A percentile compares a stretch with the other conserved stretches of the same genome.
phyloP scores from a whole-genome alignment of 2,888 invertebrate genomes.

The Orchestes rusci region DNA sequence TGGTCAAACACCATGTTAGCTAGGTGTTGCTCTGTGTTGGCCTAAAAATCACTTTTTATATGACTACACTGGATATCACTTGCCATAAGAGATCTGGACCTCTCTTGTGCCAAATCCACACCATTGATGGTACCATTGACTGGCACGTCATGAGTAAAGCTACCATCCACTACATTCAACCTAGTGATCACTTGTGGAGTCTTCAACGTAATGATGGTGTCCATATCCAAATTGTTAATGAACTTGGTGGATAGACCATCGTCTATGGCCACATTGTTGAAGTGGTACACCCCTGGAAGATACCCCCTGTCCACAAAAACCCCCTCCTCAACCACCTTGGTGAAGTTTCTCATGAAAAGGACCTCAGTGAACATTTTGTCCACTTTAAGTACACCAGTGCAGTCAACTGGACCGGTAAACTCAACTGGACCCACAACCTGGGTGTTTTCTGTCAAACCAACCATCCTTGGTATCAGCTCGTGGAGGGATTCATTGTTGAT shows the following conservation, averaged over 20 bases:
- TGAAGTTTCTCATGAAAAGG: slow-evolving; percentile 41
- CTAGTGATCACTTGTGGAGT: slow-evolving; percentile 43
- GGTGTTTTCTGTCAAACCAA: slow-evolving; percentile 38
- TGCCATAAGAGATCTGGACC: slow-evolving; percentile 49
- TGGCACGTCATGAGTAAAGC: slow-evolving; percentile 31
- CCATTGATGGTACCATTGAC: slow-evolving; percentile 43
- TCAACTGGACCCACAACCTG: slow-evolving; percentile 37
- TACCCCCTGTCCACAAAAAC: slow-evolving; percentile 40
- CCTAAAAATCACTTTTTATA: no score
- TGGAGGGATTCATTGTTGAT: slow-evolving; percentile 39
- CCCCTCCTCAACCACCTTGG: slow-evolving; percentile 43
- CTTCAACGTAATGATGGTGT: slow-evolving; percentile 44
- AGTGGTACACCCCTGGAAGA: slow-evolving; percentile 42
- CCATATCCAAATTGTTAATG: slow-evolving; percentile 46
- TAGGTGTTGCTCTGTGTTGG: no score
- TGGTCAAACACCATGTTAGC: no score
- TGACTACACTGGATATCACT: no score
- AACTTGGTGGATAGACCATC: slow-evolving; percentile 40
- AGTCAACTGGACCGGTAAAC: slow-evolving; percentile 38
- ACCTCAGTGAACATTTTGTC: slow-evolving; percentile 35
- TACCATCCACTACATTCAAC: slow-evolving; percentile 40
- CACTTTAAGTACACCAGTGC: slow-evolving; percentile 29
- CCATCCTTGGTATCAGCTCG: slow-evolving; percentile 40
- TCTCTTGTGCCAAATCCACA: slow-evolving; percentile 43
- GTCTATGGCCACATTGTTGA: slow-evolving; percentile 43